Evolutionary conservation across 2,888 invertebrate species (phyloP), one percentile per base, ranked within the genome.

Genomic region (Trachelus iudaicus): DNA sequence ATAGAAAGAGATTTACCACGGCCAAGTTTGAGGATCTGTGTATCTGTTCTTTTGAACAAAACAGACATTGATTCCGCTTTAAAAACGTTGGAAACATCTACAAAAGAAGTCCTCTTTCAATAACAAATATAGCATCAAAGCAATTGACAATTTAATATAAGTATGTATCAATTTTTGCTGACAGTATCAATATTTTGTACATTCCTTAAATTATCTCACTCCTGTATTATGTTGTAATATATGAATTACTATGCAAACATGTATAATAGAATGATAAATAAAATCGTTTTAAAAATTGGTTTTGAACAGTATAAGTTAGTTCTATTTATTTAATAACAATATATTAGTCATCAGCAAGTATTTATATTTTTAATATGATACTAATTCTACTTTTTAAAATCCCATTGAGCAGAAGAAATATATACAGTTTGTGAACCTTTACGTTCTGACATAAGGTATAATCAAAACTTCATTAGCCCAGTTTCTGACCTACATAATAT

Each of bases 21-120:
- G 81, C 95, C 96, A 1, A 96, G 96, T 80, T 94, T 98, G 73
- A 93, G 97, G 73, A 89, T 97, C 69, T 94, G 95, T 0, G 93
- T 95, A 1, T 96, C 95, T 87, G 93, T 93, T 69, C 93, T 94
- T 76, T 89, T 97, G 23, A 94, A 93, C 0, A 92, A 94, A 77
- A 92, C 93, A 0, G 95, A 95, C 82, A 94, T 97, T n/a, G 79
- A 91, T 40, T 88, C 87, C 75, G 92, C 92, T 1, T 87, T 92
- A 68, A 85, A 89, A 6, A 89, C 91, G 15, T 88, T 94, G 68
- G 92, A 92, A 81, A 87, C 87, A 77, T 92, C 92, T 77, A 88
- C 92, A 15, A 89, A 87, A 76, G 85, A 90, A 81, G 83, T 92
- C 81, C 86, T 93, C 9, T 73, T 76, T 31, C 13, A 33, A 15